A percentile compares a stretch with the other conserved stretches of the same genome.
phyloP scores from a whole-genome alignment of 1,140 invertebrate genomes.

The Caligus rogercresseyi region DNA sequence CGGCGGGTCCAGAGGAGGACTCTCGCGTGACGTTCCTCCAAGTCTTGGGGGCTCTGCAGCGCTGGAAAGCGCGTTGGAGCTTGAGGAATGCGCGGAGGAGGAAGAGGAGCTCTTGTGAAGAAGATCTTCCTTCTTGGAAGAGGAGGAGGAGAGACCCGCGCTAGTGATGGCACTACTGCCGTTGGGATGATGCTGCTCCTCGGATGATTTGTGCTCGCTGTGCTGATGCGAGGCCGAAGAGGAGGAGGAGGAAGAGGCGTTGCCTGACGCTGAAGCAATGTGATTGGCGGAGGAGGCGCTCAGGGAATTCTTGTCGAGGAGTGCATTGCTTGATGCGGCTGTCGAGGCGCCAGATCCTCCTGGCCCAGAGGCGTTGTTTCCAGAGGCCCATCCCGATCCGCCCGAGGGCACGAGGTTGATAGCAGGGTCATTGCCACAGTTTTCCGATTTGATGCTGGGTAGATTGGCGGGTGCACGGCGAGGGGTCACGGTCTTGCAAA shows the following conservation, averaged over 20 bases:
- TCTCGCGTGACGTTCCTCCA: neutral
- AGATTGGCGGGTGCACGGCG: constrained; percentile 88
- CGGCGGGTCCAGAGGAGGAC: neutral
- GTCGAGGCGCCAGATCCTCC: neutral
- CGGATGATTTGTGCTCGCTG: too few relatives aligned
- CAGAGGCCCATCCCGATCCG: neutral
- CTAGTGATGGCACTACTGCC: neutral
- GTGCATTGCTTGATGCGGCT: neutral
- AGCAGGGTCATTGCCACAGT: constrained; percentile 34
- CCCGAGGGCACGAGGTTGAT: constrained; percentile 4
- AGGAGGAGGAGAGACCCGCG: neutral
- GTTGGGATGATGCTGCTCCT: too few relatives aligned
- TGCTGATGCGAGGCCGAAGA: too few relatives aligned
- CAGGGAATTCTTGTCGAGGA: neutral
- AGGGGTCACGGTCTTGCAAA: constrained; percentile 88
- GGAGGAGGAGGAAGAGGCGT: too few relatives aligned
- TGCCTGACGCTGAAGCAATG: too few relatives aligned
- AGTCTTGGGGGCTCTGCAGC: neutral
- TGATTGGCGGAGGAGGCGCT: neutral
- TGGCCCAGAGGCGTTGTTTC: too few relatives aligned
- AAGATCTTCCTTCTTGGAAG: too few relatives aligned
- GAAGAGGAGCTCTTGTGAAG: too few relatives aligned
- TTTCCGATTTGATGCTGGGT: constrained; percentile 90
- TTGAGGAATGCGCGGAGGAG: neutral
- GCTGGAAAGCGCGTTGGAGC: neutral